Conservation (phyloP, 2,797 vertebrate species). For the Chromis chromis region DNA sequence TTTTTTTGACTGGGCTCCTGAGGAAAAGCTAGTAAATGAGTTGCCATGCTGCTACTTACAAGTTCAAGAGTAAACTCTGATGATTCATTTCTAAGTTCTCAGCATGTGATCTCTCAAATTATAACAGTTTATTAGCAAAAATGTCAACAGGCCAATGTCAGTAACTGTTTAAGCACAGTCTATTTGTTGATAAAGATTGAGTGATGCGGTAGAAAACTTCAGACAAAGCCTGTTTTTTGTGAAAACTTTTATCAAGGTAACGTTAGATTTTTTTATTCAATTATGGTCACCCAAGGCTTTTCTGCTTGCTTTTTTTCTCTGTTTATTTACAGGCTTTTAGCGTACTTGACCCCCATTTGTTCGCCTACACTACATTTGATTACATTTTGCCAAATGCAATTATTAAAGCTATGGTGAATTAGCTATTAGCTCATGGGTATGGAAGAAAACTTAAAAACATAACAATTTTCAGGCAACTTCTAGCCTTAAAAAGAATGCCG, state of each 20-base stretch:
- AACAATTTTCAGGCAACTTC: too few species aligned
- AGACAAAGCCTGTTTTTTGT: too few species aligned
- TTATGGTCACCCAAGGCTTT: too few species aligned
- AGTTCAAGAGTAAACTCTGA: neutral
- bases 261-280: too few species aligned
- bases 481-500: too few species aligned
- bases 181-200: neutral
- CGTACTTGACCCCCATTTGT: too few species aligned
- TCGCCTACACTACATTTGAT: too few species aligned
- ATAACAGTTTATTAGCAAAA: neutral
- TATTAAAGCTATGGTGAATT: neutral
- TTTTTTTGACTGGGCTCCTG: neutral
- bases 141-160: neutral
- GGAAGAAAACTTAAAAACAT: too few species aligned
- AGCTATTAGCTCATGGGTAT: neutral
- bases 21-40: neutral
- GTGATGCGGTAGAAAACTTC: neutral
- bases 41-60: neutral
- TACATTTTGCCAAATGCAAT: too few species aligned
- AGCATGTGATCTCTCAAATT: neutral
- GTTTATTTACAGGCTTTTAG: neutral
- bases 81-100: too few species aligned
- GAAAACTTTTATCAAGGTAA: too few species aligned
- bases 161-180: neutral
- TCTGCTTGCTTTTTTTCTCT: neutral